Percentiles rank a stretch among this genome's conserved stretches.
Conservation (phyloP, 1,140 invertebrate genomes). For the Ericerus pela region DNA sequence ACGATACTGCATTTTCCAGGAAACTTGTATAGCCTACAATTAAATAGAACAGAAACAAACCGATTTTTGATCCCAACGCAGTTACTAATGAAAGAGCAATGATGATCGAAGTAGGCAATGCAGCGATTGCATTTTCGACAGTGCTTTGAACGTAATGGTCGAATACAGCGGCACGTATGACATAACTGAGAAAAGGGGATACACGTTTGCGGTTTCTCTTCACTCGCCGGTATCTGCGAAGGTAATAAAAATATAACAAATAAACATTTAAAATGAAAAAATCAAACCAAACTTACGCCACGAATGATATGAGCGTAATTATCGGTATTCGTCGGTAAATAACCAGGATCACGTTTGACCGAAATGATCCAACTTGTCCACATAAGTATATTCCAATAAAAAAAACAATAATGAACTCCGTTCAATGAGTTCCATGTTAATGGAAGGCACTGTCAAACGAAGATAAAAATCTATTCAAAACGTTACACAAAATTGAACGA, state of each 20-base stretch:
- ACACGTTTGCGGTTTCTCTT: conserved; percentile 74
- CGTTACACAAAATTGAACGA: neutral
- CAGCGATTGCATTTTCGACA: conserved; percentile 83
- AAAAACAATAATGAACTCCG: conserved; percentile 73
- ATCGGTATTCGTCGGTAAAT: conserved; percentile 72
- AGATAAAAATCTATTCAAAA: neutral
- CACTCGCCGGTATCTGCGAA: conserved; percentile 61
- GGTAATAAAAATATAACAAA: neutral
- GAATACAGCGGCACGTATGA: conserved; percentile 75
- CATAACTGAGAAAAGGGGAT: conserved; percentile 43
- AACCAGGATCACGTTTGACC: conserved; percentile 74
- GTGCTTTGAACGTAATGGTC: conserved; percentile 76
- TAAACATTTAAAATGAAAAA: neutral
- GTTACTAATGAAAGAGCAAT: conserved; percentile 89
- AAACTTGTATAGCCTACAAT: too few species aligned
- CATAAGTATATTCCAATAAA: conserved; percentile 79
- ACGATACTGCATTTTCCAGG: too few species aligned
- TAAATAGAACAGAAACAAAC: too few species aligned
- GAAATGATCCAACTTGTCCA: conserved; percentile 84
- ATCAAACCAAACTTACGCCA: conserved; percentile 34
- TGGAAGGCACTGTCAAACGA: conserved; percentile 53
- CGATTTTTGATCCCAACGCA: conserved; percentile 73
- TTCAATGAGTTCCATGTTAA: conserved; percentile 77
- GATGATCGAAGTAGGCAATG: conserved; percentile 84
- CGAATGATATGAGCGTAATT: conserved; percentile 77